phyloP scores from a whole-genome alignment of 2,113 vertebrate genomes.

The Microcebus ravelobensis region DNA sequence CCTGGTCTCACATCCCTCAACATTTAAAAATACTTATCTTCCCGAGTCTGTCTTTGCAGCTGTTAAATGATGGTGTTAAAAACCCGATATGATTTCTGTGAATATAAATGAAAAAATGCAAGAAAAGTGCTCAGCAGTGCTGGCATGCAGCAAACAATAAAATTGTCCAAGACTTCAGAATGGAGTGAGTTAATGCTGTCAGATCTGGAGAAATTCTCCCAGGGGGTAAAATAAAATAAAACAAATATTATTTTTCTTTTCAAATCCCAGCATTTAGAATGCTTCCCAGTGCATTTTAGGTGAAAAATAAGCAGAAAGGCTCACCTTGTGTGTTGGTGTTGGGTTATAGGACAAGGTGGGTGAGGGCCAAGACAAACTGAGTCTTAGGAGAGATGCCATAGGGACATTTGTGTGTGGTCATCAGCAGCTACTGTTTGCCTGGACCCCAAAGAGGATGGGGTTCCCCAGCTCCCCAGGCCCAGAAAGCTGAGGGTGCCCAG shows the following conservation, averaged over 20 bases:
- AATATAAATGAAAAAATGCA: fast-evolving
- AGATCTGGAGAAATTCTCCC: background rate
- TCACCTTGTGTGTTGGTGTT: background rate
- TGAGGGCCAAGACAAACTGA: background rate
- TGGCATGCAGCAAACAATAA: fast-evolving
- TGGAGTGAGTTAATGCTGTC: fast-evolving
- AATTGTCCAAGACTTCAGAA: fast-evolving
- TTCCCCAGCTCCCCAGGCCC: background rate
- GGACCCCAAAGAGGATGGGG: background rate
- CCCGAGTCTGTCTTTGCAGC: background rate
- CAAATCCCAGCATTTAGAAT: background rate
- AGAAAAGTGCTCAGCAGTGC: fast-evolving
- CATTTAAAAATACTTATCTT: fast-evolving
- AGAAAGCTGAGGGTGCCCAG: background rate
- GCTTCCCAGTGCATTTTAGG: background rate
- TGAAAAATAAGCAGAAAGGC: background rate
- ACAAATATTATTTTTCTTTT: background rate
- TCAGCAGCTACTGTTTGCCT: background rate
- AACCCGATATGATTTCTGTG: too few relatives aligned
- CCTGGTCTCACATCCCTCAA: fast-evolving
- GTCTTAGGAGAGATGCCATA: background rate
- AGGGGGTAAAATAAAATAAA: background rate
- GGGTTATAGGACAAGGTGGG: background rate
- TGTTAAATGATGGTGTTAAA: fast-evolving
- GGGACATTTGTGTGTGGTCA: fast-evolving